Percentiles rank a stretch among this genome's conserved stretches.
Evolutionary conservation across 2,888 invertebrate species (phyloP).

Genomic region (Clusia tigrina): DNA sequence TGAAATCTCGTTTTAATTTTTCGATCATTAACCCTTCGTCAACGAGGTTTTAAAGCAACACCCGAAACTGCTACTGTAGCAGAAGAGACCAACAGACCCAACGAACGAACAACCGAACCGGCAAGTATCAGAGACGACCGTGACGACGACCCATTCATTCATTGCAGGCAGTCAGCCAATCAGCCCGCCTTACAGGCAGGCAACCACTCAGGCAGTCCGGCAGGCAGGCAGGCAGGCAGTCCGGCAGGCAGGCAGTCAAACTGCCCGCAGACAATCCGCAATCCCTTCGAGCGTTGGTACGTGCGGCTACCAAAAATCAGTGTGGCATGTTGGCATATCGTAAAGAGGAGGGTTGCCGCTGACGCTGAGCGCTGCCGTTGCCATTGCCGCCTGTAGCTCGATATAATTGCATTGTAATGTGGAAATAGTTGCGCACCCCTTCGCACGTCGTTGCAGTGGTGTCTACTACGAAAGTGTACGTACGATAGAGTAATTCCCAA

Average conservation of each 20-base stretch:
- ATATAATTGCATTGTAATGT: slow-evolving; percentile 61
- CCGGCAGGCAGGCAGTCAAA: not conserved
- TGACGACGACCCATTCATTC: too few species aligned
- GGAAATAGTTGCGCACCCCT: slow-evolving; percentile 45
- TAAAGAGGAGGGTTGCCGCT: slow-evolving; percentile 3
- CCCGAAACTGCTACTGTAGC: not conserved
- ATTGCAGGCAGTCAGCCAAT: not conserved
- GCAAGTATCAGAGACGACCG: not conserved
- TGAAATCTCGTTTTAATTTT: slow-evolving; percentile 51
- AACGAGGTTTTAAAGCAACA: slow-evolving; percentile 20
- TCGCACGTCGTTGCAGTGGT: slow-evolving; percentile 10
- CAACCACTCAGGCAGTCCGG: not conserved
- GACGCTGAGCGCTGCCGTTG: too few species aligned
- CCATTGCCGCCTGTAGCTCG: slow-evolving; percentile 40
- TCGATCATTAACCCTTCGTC: slow-evolving; percentile 55
- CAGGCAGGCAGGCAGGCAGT: not conserved
- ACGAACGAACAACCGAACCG: not conserved
- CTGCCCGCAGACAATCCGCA: not conserved
- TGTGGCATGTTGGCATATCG: slow-evolving; percentile 7
- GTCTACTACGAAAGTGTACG: too few species aligned
- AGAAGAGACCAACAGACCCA: slow-evolving; percentile 14
- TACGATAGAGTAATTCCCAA: too few species aligned
- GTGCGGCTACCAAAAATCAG: slow-evolving; percentile 23
- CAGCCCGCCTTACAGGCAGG: not conserved
- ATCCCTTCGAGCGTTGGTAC: not conserved